phyloP scores from a whole-genome alignment of 2,888 invertebrate genomes.

The Eupithecia centaureata region DNA sequence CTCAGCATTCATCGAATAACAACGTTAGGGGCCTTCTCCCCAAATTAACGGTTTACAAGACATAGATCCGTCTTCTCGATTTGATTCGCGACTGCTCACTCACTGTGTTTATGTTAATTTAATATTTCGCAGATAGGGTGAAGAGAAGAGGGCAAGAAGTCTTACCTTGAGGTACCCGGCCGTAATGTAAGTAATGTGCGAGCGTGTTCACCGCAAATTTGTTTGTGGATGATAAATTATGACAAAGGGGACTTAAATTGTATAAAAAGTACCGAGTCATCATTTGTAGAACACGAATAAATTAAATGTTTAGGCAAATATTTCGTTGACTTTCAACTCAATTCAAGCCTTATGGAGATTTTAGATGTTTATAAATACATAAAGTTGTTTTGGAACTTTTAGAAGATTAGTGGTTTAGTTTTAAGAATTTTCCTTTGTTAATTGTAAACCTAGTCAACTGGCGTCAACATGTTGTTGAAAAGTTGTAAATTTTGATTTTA shows the following conservation, averaged over 20 bases:
- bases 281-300: conserved; percentile 10
- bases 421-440: no score
- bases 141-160: conserved; percentile 34
- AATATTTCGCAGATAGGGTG: conserved; percentile 62
- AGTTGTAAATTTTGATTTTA: no score
- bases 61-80: conserved; percentile 75
- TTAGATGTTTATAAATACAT: no score
- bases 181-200: conserved; percentile 30
- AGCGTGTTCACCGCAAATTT: conserved; percentile 30
- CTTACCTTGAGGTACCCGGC: conserved; percentile 39
- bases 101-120: conserved; percentile 77
- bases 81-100: conserved; percentile 66
- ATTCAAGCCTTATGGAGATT: not conserved
- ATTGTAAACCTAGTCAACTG: no score
- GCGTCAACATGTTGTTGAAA: no score
- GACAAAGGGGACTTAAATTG: conserved; percentile 26
- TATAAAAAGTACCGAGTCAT: conserved; percentile 18
- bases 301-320: not conserved
- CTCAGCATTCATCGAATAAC: conserved; percentile 61
- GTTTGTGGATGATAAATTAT: conserved; percentile 35
- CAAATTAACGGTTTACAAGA: conserved; percentile 77
- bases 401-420: no score
- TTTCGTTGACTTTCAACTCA: not conserved
- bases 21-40: conserved; percentile 47
- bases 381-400: no score